A percentile compares a stretch with the other conserved stretches of the same genome.
phyloP scores from a whole-genome alignment of 1,140 invertebrate species.

The Chionoecetes opilio region DNA sequence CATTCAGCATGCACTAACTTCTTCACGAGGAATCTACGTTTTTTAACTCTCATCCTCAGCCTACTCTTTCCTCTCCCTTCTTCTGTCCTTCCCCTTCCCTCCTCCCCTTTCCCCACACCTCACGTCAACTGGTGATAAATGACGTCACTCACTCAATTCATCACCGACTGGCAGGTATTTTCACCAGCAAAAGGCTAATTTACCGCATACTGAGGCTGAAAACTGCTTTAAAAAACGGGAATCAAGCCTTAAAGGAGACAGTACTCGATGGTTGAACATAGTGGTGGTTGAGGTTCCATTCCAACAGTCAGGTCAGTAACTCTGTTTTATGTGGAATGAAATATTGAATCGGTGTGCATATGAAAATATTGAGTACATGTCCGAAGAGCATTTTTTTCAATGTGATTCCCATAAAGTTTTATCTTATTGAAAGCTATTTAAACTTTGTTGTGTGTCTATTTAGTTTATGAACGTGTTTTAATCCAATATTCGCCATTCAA shows the following conservation, averaged over 20 bases:
- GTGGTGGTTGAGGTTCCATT: background rate
- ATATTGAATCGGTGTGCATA: background rate
- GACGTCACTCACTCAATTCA: conserved; percentile 28
- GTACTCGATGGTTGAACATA: background rate
- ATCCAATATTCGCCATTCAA: background rate
- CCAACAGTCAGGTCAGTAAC: background rate
- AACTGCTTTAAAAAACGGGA: background rate
- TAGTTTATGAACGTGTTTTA: background rate
- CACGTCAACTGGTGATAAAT: background rate
- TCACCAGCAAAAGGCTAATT: conserved; percentile 18
- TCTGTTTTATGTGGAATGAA: too few relatives aligned
- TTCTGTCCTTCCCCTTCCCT: background rate
- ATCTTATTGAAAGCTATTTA: conserved; percentile 11
- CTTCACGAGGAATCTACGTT: background rate
- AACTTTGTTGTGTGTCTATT: background rate
- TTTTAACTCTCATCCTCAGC: background rate
- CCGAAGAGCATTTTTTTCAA: too few relatives aligned
- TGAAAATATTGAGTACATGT: background rate
- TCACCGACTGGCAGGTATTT: conserved; percentile 14
- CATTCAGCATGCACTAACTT: background rate
- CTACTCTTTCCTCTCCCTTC: background rate
- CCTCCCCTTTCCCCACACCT: background rate
- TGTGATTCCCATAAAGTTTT: background rate
- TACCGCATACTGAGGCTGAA: background rate
- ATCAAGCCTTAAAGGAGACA: background rate